Base-by-base conservation (phyloP, 2,888 invertebrate genomes). In the Blera fallax region DNA sequence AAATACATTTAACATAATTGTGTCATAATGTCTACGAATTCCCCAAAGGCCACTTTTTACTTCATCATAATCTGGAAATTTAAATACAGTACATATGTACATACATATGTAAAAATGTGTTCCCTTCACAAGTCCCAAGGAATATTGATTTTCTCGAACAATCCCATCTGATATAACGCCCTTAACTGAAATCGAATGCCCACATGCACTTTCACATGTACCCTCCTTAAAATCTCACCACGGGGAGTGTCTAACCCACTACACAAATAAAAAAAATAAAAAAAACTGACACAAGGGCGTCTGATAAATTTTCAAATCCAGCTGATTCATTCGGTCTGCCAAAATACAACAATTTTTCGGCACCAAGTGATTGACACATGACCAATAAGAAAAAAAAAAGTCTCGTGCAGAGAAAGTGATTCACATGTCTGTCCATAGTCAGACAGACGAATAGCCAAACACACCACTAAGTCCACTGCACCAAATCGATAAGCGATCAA, bases 281-380 rank as follows among this genome's bases (percentile, higher is more conserved):
- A 3, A 29, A 56, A 64, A 29, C 32, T 32, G 6, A 24, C 64
- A 37, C 14, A 34, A 60, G 56, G 60, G 72, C 50, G 70, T 32
- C n/a, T 29, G 43, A n/a, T 21, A 54, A 69, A 54, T 54, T n/a
- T 58, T 16, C n/a, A n/a, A 58, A 52, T 52, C 52, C 78, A 78
- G 82, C 72, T 83, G 82, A 83, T 83, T 83, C 72, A 78, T 60
- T 56, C 37, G 8, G 72, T 72, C 78, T 67, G 72, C 27, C 48
- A 60, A 40, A 40, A 62, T 56, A 32, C 50, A 58, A 45, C 16
- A 11, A 24, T 18, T 24, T 48, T 21, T 21, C 18, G 16, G 2
- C 29, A 60, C 32, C 14, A 29, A 72, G 7, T 70, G 70, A 72
- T 73, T 65, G 77, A 82, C 77, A 65, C 40, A 81, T 54, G 73